Evolutionary conservation across 2,797 vertebrate genomes (phyloP), one percentile per base, ranked within the genome.

Genomic region (Prunella strophiata): DNA sequence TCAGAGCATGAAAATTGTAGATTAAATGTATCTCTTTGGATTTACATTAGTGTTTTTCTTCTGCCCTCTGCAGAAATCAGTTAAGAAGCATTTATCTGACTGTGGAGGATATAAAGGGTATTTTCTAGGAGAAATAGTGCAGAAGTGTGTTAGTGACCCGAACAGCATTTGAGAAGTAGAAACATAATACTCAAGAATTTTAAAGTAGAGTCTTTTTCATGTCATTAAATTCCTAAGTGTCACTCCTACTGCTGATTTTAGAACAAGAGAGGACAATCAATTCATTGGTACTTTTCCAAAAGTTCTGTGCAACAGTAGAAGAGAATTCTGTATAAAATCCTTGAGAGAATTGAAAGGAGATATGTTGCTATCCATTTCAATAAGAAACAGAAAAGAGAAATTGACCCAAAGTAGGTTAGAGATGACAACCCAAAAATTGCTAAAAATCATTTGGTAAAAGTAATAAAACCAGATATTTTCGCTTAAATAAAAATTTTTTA

Each of bases 331-430:
- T 34, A 67, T 9, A 66, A 91, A 89, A 78, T 23, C 22, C 18
- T 62, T 45, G 19, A 84, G 13, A 67, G 13, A 95, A 83, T 23
- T 73, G 32, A 63, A 93, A 82, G 22, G 22, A 77, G 16, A 58
- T 54, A 89, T 32, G 13, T 19, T 94, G 29, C 11, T 80, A 40
- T 27, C 47, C 17, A 86, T 83, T 93, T 66, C 77, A 97, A 72
- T 67, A 71, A 93, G 47, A 94, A 96, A 88, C 95, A 81, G 38
- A 90, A 93, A 57, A 88, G 23, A 72, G 29, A 66, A 76, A 26
- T 13, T 36, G 86, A 87, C 16, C 22, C 65, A 88, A 51, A 14
- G 34, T 65, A 47, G 71, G 70, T 88, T 51, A 77, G 51, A 77
- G 30, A 59, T 77, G 91, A 88, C 51, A 88, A 91, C 16, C 22